Evolutionary conservation across 2,888 invertebrate genomes (phyloP).

Genomic region (Cactoblastis cactorum): DNA sequence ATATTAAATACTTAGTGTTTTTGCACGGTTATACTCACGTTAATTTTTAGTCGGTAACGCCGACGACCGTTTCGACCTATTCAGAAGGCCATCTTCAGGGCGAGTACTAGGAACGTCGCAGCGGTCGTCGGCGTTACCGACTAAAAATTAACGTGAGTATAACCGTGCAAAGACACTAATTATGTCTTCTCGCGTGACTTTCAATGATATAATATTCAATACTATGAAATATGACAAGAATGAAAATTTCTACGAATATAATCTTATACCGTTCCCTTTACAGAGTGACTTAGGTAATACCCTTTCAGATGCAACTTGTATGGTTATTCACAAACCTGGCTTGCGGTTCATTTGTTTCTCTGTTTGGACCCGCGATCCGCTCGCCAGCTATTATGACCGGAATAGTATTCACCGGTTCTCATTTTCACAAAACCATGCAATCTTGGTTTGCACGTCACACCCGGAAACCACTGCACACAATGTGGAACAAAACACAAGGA

Average conservation of each 20-base stretch:
- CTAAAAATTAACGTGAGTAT: no score
- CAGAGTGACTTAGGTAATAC: neutral
- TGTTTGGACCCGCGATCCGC: slow-evolving; percentile 8
- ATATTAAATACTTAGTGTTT: no score
- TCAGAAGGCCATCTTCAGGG: no score
- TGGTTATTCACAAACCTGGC: slow-evolving; percentile 5
- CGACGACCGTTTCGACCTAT: no score
- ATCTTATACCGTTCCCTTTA: neutral
- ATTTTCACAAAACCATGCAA: slow-evolving; percentile 30
- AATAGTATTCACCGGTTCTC: neutral
- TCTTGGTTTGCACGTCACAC: slow-evolving; percentile 37
- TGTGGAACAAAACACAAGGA: slow-evolving; percentile 48
- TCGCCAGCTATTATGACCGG: slow-evolving; percentile 5
- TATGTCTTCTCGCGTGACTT: no score
- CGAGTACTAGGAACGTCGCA: no score
- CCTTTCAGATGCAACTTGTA: slow-evolving; percentile 7
- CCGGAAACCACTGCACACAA: slow-evolving; percentile 31
- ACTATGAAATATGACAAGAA: neutral
- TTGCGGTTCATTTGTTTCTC: slow-evolving; percentile 3
- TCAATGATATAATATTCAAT: neutral
- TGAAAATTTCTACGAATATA: neutral
- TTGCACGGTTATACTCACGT: no score
- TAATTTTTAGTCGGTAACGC: no score
- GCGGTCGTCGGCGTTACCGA: no score
- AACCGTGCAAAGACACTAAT: no score